A percentile compares a stretch with the other conserved stretches of the same genome.
These are phyloP conservation scores for Actinia tenebrosa DNA, from an alignment of 64 coral and sea anemone genomes.

Conservation along the genomic window DNA sequence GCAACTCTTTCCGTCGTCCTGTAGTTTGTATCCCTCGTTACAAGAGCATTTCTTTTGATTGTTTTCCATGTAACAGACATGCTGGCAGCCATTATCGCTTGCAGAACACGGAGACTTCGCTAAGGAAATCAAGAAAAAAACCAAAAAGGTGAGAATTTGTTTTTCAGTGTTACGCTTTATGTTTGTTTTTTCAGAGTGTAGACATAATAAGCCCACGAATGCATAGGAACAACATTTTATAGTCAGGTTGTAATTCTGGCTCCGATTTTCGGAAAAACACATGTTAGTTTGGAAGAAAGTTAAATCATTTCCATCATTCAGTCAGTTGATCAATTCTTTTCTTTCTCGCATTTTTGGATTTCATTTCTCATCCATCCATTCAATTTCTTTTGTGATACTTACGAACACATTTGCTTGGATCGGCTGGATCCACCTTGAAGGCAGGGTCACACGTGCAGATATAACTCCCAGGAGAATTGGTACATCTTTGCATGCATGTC, in stretches of 20 bases:
- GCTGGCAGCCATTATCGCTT: constrained; percentile 23
- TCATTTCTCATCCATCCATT: not conserved
- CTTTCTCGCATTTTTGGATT: too few relatives aligned
- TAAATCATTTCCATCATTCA: too few relatives aligned
- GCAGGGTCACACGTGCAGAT: constrained; percentile 11
- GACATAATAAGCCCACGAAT: too few relatives aligned
- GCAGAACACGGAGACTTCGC: constrained; percentile 10
- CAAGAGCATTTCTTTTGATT: constrained; percentile 36
- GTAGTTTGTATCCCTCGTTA: constrained; percentile 31
- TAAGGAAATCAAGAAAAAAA: not conserved
- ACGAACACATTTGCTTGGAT: constrained; percentile 34
- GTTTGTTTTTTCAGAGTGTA: not conserved
- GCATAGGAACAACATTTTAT: too few relatives aligned
- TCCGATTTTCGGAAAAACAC: too few relatives aligned
- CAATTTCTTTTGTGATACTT: not conserved
- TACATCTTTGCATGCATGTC: constrained; percentile 5
- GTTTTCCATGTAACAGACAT: constrained; percentile 26
- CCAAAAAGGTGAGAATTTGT: not conserved
- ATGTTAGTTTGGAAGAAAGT: too few relatives aligned
- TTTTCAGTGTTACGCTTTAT: not conserved
- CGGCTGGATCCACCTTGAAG: constrained; percentile 28
- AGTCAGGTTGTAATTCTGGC: too few relatives aligned
- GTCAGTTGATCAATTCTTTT: too few relatives aligned
- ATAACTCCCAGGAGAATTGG: constrained; percentile 6
- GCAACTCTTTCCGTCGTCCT: constrained; percentile 8